Evolutionary conservation across 1,140 invertebrate species (phyloP).

Genomic region (Camponotus pennsylvanicus): DNA sequence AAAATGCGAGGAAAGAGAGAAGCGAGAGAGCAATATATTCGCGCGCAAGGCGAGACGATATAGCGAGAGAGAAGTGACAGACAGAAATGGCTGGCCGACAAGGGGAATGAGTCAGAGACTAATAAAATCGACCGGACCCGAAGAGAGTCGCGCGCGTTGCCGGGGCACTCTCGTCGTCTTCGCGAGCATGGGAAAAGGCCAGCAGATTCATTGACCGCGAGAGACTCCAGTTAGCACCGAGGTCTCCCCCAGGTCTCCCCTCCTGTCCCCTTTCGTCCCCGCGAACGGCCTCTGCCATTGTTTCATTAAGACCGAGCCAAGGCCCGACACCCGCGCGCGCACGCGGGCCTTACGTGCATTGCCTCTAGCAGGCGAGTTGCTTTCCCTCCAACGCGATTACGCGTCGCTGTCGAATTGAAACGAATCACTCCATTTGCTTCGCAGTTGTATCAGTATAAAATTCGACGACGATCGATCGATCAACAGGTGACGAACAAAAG

Average conservation of each 20-base stretch:
- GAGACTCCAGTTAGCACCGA: constrained; percentile 72
- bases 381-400: constrained; percentile 57
- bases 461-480: not conserved
- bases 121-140: constrained; percentile 77
- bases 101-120: constrained; percentile 78
- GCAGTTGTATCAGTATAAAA: not conserved
- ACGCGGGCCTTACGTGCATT: constrained; percentile 50
- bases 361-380: constrained; percentile 43
- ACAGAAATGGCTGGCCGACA: constrained; percentile 43
- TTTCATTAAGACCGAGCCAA: constrained; percentile 74
- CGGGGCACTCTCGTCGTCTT: constrained; percentile 65
- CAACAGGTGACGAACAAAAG: not conserved
- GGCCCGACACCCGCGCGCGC: constrained; percentile 57
- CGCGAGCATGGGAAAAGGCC: constrained; percentile 81
- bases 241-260: constrained; percentile 50
- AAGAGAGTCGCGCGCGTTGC: constrained; percentile 59
- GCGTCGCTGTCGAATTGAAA: constrained; percentile 51
- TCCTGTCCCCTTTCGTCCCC: constrained; percentile 10
- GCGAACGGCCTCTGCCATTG: constrained; percentile 66
- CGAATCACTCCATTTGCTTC: constrained; percentile 29
- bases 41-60: constrained; percentile 14
- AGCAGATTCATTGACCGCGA: constrained; percentile 81
- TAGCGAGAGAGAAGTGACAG: constrained; percentile 1
- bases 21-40: constrained; percentile 13
- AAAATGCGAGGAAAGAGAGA: constrained; percentile 19